Evolutionary conservation across 64 coral and sea anemone genomes (phyloP).

Genomic region (Orbicella faveolata): DNA sequence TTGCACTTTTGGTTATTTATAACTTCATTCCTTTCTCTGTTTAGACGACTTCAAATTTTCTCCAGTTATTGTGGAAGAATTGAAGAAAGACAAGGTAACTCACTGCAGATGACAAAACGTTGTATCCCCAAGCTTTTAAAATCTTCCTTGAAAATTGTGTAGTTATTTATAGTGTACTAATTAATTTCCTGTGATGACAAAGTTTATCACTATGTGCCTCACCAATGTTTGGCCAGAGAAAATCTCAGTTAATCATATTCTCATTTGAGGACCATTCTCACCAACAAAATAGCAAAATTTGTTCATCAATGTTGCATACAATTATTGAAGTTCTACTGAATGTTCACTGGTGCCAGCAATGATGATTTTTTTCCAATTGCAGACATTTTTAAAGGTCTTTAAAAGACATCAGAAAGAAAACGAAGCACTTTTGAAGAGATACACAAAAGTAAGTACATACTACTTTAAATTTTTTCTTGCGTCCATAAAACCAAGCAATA

Average conservation of each 20-base stretch:
- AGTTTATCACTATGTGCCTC: no score
- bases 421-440: conserved; percentile 78
- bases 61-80: conserved; percentile 78
- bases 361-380: background rate
- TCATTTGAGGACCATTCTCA: background rate
- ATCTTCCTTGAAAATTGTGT: no score
- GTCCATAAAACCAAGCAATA: no score
- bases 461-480: no score
- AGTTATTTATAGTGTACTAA: no score
- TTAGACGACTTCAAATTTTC: conserved; percentile 80
- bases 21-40: background rate
- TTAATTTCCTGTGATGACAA: no score
- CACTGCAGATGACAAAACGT: background rate
- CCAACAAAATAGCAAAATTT: background rate
- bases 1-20: background rate
- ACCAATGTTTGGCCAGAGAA: background rate
- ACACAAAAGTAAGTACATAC: conserved; percentile 70
- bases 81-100: conserved; percentile 90
- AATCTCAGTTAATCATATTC: background rate
- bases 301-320: no score
- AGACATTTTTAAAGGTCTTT: conserved; percentile 78
- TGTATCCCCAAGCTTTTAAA: no score
- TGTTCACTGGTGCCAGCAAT: background rate
- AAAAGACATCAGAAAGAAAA: conserved; percentile 90
- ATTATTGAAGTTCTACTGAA: background rate